These are phyloP conservation scores for Carettochelys insculpta DNA, from an alignment of 2,113 vertebrate species.

Conservation along the genomic window DNA sequence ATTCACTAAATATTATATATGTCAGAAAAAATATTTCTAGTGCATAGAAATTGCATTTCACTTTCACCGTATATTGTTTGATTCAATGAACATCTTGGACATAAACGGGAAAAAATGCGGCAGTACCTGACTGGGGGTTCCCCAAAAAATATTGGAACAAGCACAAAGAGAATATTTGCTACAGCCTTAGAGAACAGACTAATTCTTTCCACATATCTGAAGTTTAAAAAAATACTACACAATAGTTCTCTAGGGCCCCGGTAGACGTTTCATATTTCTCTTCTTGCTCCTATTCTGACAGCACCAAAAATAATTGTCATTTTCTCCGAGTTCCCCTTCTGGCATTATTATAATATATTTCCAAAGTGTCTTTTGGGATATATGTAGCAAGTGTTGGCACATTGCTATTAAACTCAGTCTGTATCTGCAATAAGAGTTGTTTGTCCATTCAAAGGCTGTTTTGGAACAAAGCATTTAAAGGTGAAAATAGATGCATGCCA, in stretches of 20 bases:
- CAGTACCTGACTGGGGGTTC: background rate
- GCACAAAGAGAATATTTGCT: background rate
- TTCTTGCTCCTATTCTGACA: background rate
- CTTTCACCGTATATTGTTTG: background rate
- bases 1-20: background rate
- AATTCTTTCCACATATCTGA: background rate
- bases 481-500: background rate
- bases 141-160: background rate
- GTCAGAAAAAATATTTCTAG: background rate
- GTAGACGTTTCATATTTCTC: background rate
- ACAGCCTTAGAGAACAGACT: background rate
- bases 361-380: constrained; percentile 1
- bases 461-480: constrained; percentile 32
- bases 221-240: background rate
- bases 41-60: background rate
- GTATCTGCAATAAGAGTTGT: background rate
- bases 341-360: constrained; percentile 21
- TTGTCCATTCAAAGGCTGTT: background rate
- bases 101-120: background rate
- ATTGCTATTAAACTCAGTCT: constrained; percentile 37
- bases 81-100: background rate
- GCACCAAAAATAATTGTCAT: constrained; percentile 7
- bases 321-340: background rate
- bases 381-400: constrained; percentile 36
- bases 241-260: background rate